Conservation (phyloP, 64 coral and sea anemone genomes). For the Montipora sp. region DNA sequence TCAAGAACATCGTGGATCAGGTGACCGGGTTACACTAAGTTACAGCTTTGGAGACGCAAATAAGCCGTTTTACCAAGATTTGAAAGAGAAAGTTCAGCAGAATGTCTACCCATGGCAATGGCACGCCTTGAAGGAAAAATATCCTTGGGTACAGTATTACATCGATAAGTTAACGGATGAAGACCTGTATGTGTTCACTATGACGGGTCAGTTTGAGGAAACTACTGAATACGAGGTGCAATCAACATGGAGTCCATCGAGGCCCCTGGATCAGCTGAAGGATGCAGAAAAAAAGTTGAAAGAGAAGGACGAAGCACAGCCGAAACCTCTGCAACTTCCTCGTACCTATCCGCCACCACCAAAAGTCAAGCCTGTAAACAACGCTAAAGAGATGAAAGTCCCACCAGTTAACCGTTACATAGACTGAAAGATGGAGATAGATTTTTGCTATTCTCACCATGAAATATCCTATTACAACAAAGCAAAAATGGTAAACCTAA, state of each 20-base stretch:
- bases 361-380: slow-evolving; percentile 8
- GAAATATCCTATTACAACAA: too few relatives aligned
- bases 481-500: too few relatives aligned
- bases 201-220: slow-evolving; percentile 78
- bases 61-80: slow-evolving; percentile 68
- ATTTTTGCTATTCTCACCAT: too few relatives aligned
- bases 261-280: background rate
- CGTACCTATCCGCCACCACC: slow-evolving; percentile 28
- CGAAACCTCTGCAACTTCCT: slow-evolving; percentile 23
- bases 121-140: slow-evolving; percentile 59
- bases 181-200: slow-evolving; percentile 60
- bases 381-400: background rate
- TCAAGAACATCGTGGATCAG: slow-evolving; percentile 38
- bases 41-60: slow-evolving; percentile 53
- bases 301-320: background rate
- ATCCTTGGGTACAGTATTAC: slow-evolving; percentile 13
- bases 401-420: background rate
- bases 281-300: background rate
- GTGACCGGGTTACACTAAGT: background rate
- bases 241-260: slow-evolving; percentile 36
- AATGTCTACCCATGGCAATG: slow-evolving; percentile 77
- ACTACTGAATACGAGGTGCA: slow-evolving; percentile 38
- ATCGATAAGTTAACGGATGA: slow-evolving; percentile 51
- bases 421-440: background rate
- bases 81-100: slow-evolving; percentile 70